Conservation (phyloP, 23 tunicate genomes). For the Halocynthia roretzi region DNA sequence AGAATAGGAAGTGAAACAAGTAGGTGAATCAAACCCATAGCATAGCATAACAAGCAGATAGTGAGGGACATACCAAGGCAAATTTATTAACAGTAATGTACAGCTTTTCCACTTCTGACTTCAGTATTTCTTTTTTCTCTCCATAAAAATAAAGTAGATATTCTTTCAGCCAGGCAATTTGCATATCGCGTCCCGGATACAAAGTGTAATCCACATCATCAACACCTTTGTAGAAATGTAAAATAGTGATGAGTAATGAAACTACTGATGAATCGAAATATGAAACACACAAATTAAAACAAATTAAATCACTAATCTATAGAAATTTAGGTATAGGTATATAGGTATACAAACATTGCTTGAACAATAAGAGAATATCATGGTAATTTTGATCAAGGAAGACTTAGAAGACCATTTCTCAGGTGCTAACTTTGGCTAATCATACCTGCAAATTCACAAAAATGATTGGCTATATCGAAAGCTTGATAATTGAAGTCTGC, state of each 20-base stretch:
- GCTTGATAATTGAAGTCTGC: constrained; percentile 83
- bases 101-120: constrained; percentile 25
- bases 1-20: background rate
- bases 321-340: too few relatives aligned
- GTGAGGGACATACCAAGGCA: constrained; percentile 50
- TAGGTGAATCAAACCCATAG: background rate
- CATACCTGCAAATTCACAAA: constrained; percentile 92
- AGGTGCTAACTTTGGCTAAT: too few relatives aligned
- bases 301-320: too few relatives aligned
- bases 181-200: constrained; percentile 54
- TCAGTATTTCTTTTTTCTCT: background rate
- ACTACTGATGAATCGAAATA: background rate
- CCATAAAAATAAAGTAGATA: constrained; percentile 26
- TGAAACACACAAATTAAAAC: background rate
- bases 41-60: background rate
- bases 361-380: too few relatives aligned
- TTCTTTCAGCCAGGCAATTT: constrained; percentile 45
- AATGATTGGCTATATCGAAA: constrained; percentile 87
- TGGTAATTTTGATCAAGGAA: too few relatives aligned
- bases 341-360: too few relatives aligned
- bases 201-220: constrained; percentile 65
- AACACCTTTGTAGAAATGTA: constrained; percentile 22
- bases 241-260: too few relatives aligned
- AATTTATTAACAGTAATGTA: constrained; percentile 66
- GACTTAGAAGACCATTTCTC: too few relatives aligned